Conservation (phyloP, 2,888 invertebrate genomes). For the Eulithis prunata region DNA sequence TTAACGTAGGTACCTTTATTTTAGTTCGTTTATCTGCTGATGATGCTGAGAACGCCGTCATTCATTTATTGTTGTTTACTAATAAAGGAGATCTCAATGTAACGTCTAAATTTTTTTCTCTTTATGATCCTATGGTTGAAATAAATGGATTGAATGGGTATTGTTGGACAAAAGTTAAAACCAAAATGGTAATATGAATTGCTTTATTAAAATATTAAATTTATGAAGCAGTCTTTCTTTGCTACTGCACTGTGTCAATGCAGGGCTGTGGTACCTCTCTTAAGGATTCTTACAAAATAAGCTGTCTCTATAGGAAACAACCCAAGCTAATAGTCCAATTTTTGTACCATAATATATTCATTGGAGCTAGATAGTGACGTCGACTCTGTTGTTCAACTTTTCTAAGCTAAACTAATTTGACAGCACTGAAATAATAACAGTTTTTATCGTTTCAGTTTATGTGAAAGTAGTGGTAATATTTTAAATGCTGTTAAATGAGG, state of each 20-base stretch:
- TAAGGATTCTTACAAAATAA: background rate
- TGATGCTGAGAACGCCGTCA: background rate
- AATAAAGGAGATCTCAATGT: constrained; percentile 56
- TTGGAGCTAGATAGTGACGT: background rate
- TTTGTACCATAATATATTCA: background rate
- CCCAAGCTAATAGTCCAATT: too few relatives aligned
- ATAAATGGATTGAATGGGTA: background rate
- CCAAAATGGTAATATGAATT: constrained; percentile 1
- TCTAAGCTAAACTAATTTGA: too few relatives aligned
- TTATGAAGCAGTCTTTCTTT: constrained; percentile 21
- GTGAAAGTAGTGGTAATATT: too few relatives aligned
- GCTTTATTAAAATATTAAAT: constrained; percentile 17
- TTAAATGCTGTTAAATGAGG: too few relatives aligned
- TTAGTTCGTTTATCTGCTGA: too few relatives aligned
- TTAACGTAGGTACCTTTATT: too few relatives aligned
- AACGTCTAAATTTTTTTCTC: too few relatives aligned
- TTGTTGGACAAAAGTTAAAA: constrained; percentile 5
- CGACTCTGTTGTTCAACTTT: too few relatives aligned
- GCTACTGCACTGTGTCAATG: constrained; percentile 1
- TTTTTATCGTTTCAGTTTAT: too few relatives aligned
- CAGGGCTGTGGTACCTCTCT: background rate
- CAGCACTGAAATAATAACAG: too few relatives aligned
- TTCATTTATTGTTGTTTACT: constrained; percentile 37
- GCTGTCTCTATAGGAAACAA: too few relatives aligned
- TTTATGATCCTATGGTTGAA: too few relatives aligned